Percentiles rank a stretch among this genome's conserved stretches.
Evolutionary conservation across 2,113 vertebrate genomes (phyloP).

Genomic region (Anoplopoma fimbria): DNA sequence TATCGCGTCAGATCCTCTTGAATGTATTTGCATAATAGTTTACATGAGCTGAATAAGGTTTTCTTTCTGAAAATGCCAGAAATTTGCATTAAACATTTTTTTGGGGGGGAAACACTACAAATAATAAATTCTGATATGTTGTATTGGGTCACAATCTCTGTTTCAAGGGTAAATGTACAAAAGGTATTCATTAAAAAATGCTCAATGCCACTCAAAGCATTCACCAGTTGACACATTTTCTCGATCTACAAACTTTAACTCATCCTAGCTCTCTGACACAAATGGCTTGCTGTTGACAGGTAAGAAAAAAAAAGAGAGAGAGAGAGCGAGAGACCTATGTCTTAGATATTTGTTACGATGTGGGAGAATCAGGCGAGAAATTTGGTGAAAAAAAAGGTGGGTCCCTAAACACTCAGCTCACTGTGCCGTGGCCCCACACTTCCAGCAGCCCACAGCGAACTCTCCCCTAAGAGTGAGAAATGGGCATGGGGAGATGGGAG

Average conservation of each 20-base stretch:
- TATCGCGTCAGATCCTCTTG: neutral
- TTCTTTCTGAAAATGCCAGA: neutral
- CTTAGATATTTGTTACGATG: constrained; percentile 4
- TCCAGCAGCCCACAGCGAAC: constrained; percentile 38
- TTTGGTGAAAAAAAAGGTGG: constrained; percentile 35
- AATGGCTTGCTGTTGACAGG: constrained; percentile 45
- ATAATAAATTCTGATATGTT: neutral
- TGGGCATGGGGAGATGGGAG: constrained; percentile 65
- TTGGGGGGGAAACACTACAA: neutral
- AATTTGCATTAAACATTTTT: neutral
- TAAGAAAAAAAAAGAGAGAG: neutral
- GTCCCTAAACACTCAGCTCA: constrained; percentile 58
- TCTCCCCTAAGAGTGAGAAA: constrained; percentile 72
- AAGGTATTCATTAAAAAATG: neutral
- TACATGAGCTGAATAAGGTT: neutral
- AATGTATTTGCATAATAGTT: neutral
- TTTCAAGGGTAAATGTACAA: neutral
- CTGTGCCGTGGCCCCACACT: no score
- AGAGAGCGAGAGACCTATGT: neutral
- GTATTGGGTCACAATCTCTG: neutral
- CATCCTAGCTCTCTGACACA: constrained; percentile 12
- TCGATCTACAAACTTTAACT: constrained; percentile 35
- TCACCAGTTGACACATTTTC: constrained; percentile 5
- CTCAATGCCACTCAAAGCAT: neutral
- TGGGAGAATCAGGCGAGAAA: constrained; percentile 25